These are phyloP conservation scores for Eristalinus sepulchralis DNA, from an alignment of 2,888 invertebrate genomes.

Conservation along the genomic window DNA sequence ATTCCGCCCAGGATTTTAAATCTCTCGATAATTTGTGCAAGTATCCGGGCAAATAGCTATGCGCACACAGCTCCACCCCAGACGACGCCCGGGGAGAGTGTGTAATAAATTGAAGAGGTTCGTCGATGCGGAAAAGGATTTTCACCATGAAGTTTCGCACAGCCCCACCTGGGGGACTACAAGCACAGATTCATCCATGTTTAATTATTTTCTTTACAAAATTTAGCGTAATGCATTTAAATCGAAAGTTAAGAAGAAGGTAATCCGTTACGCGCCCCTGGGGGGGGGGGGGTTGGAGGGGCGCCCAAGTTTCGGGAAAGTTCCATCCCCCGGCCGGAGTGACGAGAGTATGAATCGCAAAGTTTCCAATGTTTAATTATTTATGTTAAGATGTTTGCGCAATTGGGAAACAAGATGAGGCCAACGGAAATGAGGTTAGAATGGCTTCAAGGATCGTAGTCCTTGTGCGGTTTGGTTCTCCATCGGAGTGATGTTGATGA, in stretches of 20 bases:
- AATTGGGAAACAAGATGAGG: constrained; percentile 6
- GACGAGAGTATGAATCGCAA: constrained; percentile 12
- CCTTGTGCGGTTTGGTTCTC: not conserved
- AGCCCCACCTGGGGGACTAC: constrained; percentile 8
- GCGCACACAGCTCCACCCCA: not conserved
- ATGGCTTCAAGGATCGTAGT: not conserved
- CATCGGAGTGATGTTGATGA: not conserved
- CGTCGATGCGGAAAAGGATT: constrained; percentile 26
- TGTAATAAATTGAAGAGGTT: constrained; percentile 36
- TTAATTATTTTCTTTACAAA: constrained; percentile 55
- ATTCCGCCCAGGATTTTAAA: constrained; percentile 39
- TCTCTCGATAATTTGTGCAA: constrained; percentile 64
- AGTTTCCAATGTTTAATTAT: constrained; percentile 37
- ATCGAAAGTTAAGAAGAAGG: constrained; percentile 45
- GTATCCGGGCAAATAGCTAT: constrained; percentile 42
- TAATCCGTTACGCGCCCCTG: constrained; percentile 21
- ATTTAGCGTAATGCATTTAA: constrained; percentile 60
- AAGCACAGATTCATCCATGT: constrained; percentile 42
- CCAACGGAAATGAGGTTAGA: not conserved
- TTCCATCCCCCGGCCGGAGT: not conserved
- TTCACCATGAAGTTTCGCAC: constrained; percentile 25
- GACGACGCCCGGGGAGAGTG: not conserved
- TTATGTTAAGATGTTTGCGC: constrained; percentile 42
- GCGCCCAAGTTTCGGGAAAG: constrained; percentile 8
- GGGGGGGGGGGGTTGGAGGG: not conserved